These are phyloP conservation scores for Cerceris ruficornis DNA, from an alignment of 2,888 invertebrate genomes.

Conservation along the genomic window DNA sequence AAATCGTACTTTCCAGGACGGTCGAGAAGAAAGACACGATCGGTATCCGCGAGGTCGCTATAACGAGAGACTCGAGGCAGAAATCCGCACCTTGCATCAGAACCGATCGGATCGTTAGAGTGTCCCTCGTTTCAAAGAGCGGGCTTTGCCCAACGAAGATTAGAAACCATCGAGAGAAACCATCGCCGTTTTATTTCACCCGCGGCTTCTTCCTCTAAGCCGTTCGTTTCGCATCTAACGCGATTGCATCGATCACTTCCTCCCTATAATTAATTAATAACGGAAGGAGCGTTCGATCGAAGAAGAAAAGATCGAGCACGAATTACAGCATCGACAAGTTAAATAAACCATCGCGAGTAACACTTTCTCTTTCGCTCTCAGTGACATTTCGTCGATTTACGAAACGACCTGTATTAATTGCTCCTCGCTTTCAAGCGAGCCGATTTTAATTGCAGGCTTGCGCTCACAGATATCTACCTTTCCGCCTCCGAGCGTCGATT, in stretches of 20 bases:
- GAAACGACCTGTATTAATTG: conserved; percentile 27
- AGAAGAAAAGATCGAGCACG: conserved; percentile 17
- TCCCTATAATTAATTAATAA: conserved; percentile 48
- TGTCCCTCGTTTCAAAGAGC: not conserved
- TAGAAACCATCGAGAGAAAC: too few species aligned
- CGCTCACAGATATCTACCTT: too few species aligned
- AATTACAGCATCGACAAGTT: conserved; percentile 33
- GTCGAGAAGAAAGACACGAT: conserved; percentile 15
- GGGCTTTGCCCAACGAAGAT: too few species aligned
- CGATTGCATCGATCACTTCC: conserved; percentile 29
- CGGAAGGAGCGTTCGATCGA: conserved; percentile 25
- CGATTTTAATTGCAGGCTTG: conserved; percentile 8
- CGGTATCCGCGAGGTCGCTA: conserved; percentile 14
- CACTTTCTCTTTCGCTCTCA: conserved; percentile 42
- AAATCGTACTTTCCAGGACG: not conserved
- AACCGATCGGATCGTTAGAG: conserved; percentile 10
- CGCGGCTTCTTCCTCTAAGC: not conserved
- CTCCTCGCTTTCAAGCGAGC: conserved; percentile 18
- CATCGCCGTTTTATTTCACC: too few species aligned
- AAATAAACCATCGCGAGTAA: conserved; percentile 33
- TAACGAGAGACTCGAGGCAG: not conserved
- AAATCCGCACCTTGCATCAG: conserved; percentile 14
- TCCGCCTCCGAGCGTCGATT: too few species aligned
- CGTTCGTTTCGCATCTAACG: not conserved
- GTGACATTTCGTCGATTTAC: conserved; percentile 33